Conservation (phyloP, 2,888 invertebrate genomes). For the Hyles lineata region DNA sequence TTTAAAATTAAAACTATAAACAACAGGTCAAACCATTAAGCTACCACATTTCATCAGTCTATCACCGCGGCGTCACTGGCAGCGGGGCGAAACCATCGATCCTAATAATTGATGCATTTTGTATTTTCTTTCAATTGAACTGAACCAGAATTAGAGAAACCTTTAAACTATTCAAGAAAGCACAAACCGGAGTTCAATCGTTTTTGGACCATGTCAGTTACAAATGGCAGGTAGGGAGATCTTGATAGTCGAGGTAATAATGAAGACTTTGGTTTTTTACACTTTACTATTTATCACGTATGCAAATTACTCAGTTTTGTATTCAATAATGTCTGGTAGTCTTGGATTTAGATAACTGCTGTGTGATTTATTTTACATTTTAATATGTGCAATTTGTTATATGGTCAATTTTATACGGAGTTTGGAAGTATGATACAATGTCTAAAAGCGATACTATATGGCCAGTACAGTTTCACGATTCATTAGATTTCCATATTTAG, state of each 20-base stretch:
- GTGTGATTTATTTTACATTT: conserved; percentile 18
- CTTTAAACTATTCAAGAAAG: background rate
- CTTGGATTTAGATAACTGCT: background rate
- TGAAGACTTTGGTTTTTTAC: conserved; percentile 28
- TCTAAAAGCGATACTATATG: background rate
- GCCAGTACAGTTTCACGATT: no score
- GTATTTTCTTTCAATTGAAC: conserved; percentile 55
- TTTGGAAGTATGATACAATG: background rate
- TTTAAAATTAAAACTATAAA: conserved; percentile 16
- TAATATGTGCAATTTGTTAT: background rate
- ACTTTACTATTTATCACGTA: conserved; percentile 7
- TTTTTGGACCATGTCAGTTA: conserved; percentile 30
- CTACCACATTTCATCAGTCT: conserved; percentile 18
- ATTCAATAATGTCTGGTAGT: background rate
- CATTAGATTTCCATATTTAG: no score
- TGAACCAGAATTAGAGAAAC: background rate
- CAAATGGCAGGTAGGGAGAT: conserved; percentile 32
- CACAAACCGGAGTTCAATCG: background rate
- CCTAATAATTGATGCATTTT: conserved; percentile 44
- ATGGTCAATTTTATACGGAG: background rate
- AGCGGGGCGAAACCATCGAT: conserved; percentile 41
- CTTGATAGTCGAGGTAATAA: conserved; percentile 24
- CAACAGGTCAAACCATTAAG: conserved; percentile 4
- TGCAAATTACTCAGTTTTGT: conserved; percentile 9
- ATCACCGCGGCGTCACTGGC: conserved; percentile 30